Base-by-base conservation (phyloP, 2,888 invertebrate species). In the Halocaridina rubra region DNA sequence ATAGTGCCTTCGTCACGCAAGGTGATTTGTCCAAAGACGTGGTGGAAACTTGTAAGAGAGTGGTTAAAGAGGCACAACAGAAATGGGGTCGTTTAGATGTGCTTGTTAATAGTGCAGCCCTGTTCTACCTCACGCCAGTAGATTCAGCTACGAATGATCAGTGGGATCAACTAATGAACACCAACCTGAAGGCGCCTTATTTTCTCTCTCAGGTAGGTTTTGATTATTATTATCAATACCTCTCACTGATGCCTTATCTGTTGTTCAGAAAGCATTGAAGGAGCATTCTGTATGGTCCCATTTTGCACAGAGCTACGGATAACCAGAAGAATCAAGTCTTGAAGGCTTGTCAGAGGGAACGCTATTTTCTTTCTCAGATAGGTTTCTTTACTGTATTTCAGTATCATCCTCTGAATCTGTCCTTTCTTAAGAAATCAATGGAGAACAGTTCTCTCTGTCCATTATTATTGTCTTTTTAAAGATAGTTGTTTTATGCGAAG, bases 41-140 rank as follows among this genome's bases (percentile, higher is more conserved):
- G 13, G 72, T 3, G 13, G 67, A 57, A 19, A 76, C 79, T 8
- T 2, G 78, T 10, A n/a, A 24, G 24, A 24, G 59, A n/a, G 13
- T 86, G 77, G 75, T 86, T 33, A 53, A 5, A 24, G 80, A 75
- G 59, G 75, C 82, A 39, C 69, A 24, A 8, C 29, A 27, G 30
- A 59, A 75, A n/a, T 86, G 82, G 79, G 79, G 82, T 3, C 67
- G 80, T 8, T 76, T 86, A 7, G 86, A 84, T 61, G 61, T 82
- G 0, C 75, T 86, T 7, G 82, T 86, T n/a, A 86, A 86, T 80
- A 81, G 74, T 22, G 82, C 86, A 2, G 76, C 80, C n/a, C 33
- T 61, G 19, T 86, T 69, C 77, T 74, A 59, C 29, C 8, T 22
- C 3, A 80, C 79, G 3, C 39, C 79, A 0, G 53, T 86, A 4